Base-by-base conservation (phyloP, 2,888 invertebrate genomes). In the Schizaphis graminum region DNA sequence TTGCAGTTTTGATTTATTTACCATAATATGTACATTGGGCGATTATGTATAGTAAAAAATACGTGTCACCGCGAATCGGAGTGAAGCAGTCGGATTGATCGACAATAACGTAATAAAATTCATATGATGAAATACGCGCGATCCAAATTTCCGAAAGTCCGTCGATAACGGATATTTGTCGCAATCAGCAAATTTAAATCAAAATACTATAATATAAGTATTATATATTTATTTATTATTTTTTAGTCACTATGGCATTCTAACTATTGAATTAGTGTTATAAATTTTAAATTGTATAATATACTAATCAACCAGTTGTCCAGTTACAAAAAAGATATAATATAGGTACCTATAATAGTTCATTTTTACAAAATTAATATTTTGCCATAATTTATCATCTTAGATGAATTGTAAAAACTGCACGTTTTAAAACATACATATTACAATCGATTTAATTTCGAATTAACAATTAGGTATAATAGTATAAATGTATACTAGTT, bases 1-100 rank as follows among this genome's bases (percentile, higher is more conserved):
- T n/a, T 2, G 89, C 67, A 13, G 47, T 47, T 86, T 77, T 91
- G 57, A 86, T 91, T 91, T 91, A 85, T 77, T 77, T 77, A 77
- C 35, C 21, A 35, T 35, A 77, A 77, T 77, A 77, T 67, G n/a
- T 21, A 35, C 35, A 77, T 77, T 35, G 8, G 3, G 21, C 77
- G 35, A 77, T 77, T 35, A 35, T 21, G 77, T 35, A 56, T 24
- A 26, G 57, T 44, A 28, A 53, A n/a, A 35, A n/a, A 24, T 41
- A 57, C 16, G 56, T 26, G 53, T 24, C 53, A 35, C n/a, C 26
- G 16, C 16, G 56, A 16, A 53, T 88, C 11, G 35, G 7, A 35
- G 35, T 21, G 8, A 24, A 21, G 21, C 21, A 53, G 16, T 53
- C 35, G 26, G 35, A 10, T 24, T 0, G 41, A 88, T 35, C 24